Percentiles rank a stretch among this genome's conserved stretches.
Evolutionary conservation across 2,113 vertebrate species (phyloP).

Genomic region (Syrrhaptes paradoxus): DNA sequence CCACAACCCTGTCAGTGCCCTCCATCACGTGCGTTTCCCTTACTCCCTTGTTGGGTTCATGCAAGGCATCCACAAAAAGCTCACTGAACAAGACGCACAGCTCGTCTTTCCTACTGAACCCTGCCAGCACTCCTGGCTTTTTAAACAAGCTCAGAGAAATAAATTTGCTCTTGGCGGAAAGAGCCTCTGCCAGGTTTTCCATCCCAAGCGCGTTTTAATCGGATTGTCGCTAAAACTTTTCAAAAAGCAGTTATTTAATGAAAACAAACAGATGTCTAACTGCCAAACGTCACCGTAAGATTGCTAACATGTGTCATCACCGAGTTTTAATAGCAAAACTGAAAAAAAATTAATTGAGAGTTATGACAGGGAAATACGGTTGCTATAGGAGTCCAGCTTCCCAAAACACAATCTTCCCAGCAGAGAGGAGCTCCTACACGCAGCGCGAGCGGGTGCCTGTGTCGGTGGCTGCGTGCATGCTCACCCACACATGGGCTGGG

Average conservation of each 20-base stretch:
- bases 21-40: neutral
- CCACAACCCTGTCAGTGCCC: constrained; percentile 14
- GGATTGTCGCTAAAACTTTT: constrained; percentile 13
- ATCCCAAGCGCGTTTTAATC: constrained; percentile 32
- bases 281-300: neutral
- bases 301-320: constrained; percentile 40
- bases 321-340: constrained; percentile 24
- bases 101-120: constrained; percentile 25
- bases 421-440: neutral
- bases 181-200: constrained; percentile 33
- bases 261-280: constrained; percentile 51
- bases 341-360: neutral
- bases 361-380: neutral
- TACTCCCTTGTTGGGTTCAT: neutral
- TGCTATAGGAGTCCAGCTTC: constrained; percentile 27
- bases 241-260: constrained; percentile 32
- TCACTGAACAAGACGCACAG: constrained; percentile 1
- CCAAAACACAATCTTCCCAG: neutral
- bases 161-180: constrained; percentile 40
- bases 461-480: fast-evolving
- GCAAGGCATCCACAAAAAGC: constrained; percentile 36
- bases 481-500: neutral
- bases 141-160: constrained; percentile 38
- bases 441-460: fast-evolving
- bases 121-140: constrained; percentile 33